Evolutionary conservation across 2,113 vertebrate genomes (phyloP).

Genomic region (Motacilla tschutschensis): DNA sequence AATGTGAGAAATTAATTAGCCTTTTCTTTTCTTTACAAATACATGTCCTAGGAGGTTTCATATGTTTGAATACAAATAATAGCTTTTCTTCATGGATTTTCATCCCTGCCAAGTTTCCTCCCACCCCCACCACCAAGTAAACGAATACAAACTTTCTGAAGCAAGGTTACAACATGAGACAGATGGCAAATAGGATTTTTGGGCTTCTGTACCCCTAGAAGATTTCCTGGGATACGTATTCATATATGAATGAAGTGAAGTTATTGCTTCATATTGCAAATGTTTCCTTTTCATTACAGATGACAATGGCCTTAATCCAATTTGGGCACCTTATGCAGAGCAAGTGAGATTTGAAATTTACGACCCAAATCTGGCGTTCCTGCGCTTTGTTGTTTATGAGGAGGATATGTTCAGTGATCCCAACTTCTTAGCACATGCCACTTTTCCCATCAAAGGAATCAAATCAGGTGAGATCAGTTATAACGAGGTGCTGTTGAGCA

Average conservation of each 20-base stretch:
- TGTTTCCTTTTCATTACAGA: slow-evolving; percentile 72
- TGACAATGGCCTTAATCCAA: slow-evolving; percentile 93
- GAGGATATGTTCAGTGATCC: slow-evolving; percentile 99
- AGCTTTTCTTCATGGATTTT: background rate
- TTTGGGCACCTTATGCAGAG: slow-evolving; percentile 84
- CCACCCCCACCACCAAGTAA: background rate
- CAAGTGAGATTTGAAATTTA: slow-evolving; percentile 84
- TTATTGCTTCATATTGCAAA: background rate
- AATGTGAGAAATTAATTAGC: background rate
- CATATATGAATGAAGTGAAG: background rate
- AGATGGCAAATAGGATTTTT: slow-evolving; percentile 27
- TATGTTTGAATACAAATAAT: background rate
- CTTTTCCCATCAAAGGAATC: slow-evolving; percentile 90
- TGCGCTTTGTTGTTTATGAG: slow-evolving; percentile 94
- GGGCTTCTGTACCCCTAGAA: background rate
- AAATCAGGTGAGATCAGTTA: slow-evolving; percentile 80
- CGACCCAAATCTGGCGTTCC: slow-evolving; percentile 87
- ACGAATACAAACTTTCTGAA: background rate
- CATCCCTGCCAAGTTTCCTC: background rate
- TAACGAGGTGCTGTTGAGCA: background rate
- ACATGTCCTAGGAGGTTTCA: background rate
- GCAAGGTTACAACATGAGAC: background rate
- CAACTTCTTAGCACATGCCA: slow-evolving; percentile 95
- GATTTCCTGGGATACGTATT: background rate
- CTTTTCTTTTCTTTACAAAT: background rate